Percentiles rank a stretch among this genome's conserved stretches.
Evolutionary conservation across 2,888 invertebrate species (phyloP).

Genomic region (Thymelicus lineola): DNA sequence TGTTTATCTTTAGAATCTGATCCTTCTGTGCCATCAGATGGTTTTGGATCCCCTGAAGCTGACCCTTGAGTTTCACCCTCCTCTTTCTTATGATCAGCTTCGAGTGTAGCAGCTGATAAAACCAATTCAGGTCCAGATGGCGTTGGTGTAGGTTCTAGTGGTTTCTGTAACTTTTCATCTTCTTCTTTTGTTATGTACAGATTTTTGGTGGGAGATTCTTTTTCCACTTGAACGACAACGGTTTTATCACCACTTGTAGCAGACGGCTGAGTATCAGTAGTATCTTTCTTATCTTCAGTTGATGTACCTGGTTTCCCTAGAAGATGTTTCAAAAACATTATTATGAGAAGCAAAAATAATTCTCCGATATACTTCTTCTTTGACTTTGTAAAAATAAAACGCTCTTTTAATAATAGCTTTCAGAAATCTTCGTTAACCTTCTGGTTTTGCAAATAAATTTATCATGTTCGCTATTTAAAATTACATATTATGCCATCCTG

Average conservation of each 20-base stretch:
- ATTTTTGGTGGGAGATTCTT: conserved; percentile 62
- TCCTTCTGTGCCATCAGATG: conserved; percentile 21
- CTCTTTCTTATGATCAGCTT: conserved; percentile 54
- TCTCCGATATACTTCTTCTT: too few species aligned
- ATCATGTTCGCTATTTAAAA: too few species aligned
- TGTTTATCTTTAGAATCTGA: neutral
- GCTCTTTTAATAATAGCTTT: too few species aligned
- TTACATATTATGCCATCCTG: too few species aligned
- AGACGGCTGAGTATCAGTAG: conserved; percentile 51
- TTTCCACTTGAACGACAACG: conserved; percentile 70
- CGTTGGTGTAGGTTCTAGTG: conserved; percentile 68
- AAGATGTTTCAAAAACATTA: conserved; percentile 5
- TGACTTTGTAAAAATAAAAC: too few species aligned
- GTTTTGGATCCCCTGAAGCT: conserved; percentile 38
- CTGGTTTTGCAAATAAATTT: too few species aligned
- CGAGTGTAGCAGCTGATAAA: conserved; percentile 69
- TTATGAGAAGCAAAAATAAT: too few species aligned
- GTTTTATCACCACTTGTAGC: conserved; percentile 62
- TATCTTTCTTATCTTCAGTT: conserved; percentile 60
- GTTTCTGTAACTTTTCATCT: conserved; percentile 66
- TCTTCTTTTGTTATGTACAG: conserved; percentile 70
- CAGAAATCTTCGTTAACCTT: too few species aligned
- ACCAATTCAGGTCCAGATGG: conserved; percentile 60
- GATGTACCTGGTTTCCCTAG: conserved; percentile 53
- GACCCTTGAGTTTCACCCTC: conserved; percentile 48